These are phyloP conservation scores for Phanerotoma sp. DNA, from an alignment of 2,888 invertebrate species.

Conservation along the genomic window DNA sequence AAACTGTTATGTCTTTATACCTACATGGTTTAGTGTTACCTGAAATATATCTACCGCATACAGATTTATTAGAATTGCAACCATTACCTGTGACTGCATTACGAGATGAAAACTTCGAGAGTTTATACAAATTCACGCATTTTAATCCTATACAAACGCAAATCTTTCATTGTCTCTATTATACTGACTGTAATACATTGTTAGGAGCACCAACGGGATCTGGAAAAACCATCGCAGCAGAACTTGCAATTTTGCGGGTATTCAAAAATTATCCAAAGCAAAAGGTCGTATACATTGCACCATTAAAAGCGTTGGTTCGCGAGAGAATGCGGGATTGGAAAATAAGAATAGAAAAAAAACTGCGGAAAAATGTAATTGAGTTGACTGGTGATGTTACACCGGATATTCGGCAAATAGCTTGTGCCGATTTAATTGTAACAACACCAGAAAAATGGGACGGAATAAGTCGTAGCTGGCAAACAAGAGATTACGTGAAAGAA, in stretches of 20 bases:
- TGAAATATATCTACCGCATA: slow-evolving; percentile 88
- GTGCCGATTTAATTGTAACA: slow-evolving; percentile 92
- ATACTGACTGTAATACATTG: slow-evolving; percentile 90
- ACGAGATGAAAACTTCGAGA: slow-evolving; percentile 74
- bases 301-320: slow-evolving; percentile 94
- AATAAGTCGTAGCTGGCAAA: slow-evolving; percentile 97
- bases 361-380: slow-evolving; percentile 88
- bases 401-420: slow-evolving; percentile 79
- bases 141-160: slow-evolving; percentile 99
- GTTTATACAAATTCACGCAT: slow-evolving; percentile 86
- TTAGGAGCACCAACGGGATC: slow-evolving; percentile 96
- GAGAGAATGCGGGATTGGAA: slow-evolving; percentile 97
- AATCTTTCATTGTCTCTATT: slow-evolving; percentile 94
- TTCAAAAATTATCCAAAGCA: slow-evolving; percentile 78
- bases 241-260: slow-evolving; percentile 93
- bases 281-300: slow-evolving; percentile 97
- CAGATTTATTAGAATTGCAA: slow-evolving; percentile 88
- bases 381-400: slow-evolving; percentile 93
- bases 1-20: slow-evolving; percentile 64
- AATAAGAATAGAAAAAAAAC: slow-evolving; percentile 69
- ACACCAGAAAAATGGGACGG: slow-evolving; percentile 99
- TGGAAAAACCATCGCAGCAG: slow-evolving; percentile 98
- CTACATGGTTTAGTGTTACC: slow-evolving; percentile 90
- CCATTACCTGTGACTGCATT: slow-evolving; percentile 86
- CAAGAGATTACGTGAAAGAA: slow-evolving; percentile 88